phyloP scores from a whole-genome alignment of 2,797 vertebrate species.

The Hyperoplus lanceolatus region DNA sequence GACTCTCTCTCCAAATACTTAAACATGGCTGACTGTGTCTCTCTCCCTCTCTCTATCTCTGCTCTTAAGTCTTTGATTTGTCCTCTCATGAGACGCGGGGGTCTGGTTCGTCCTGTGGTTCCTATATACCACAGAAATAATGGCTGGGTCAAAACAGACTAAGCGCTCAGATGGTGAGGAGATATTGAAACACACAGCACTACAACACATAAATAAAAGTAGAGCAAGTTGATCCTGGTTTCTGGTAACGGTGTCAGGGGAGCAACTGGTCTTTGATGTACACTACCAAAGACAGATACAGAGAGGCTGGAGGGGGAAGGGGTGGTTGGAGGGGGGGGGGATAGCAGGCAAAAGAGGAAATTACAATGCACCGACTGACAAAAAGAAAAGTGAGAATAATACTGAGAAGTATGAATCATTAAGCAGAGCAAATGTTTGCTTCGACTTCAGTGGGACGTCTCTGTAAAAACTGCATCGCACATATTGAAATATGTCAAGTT shows the following conservation, averaged over 20 bases:
- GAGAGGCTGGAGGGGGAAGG: constrained; percentile 27
- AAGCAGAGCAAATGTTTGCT: constrained; percentile 76
- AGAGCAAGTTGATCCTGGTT: constrained; percentile 75
- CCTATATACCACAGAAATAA: constrained; percentile 64
- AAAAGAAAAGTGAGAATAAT: constrained; percentile 56
- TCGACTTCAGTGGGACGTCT: constrained; percentile 58
- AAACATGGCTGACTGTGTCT: constrained; percentile 44
- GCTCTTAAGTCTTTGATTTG: constrained; percentile 56
- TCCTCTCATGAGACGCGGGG: constrained; percentile 53
- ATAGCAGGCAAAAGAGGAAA: constrained; percentile 39
- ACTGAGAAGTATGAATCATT: constrained; percentile 71
- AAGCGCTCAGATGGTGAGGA: constrained; percentile 60
- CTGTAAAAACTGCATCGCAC: constrained; percentile 42
- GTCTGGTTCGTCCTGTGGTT: constrained; percentile 58
- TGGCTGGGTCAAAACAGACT: constrained; percentile 73
- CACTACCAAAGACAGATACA: constrained; percentile 69
- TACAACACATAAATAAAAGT: constrained; percentile 77
- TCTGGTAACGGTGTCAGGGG: constrained; percentile 70
- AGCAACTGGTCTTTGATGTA: constrained; percentile 76
- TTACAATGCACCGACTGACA: constrained; percentile 66
- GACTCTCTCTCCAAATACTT: constrained; percentile 69
- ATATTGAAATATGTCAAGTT: constrained; percentile 39
- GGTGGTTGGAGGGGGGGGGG: constrained; percentile 28
- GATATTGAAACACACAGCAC: constrained; percentile 72
- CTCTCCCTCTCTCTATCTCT: constrained; percentile 25